Base-by-base conservation (phyloP, 2,888 invertebrate genomes). In the Pogonocherus hispidulus region DNA sequence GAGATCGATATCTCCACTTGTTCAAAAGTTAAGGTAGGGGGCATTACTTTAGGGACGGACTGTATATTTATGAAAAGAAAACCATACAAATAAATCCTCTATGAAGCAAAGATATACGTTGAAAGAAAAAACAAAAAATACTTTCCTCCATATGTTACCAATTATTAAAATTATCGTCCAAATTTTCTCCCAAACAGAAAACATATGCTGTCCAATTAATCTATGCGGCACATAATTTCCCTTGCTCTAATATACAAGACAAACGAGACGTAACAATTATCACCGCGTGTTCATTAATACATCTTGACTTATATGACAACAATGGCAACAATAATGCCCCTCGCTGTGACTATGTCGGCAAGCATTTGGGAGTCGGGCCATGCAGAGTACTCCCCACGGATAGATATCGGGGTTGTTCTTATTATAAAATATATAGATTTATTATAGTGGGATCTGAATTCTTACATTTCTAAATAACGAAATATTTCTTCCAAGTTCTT, bases 341-440 rank as follows among this genome's bases (percentile, higher is more conserved):
- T 68, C 44, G 59, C 66, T 57, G 69, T 41, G 69, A 57, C 66
- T 56, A 68, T 41, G 69, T 69, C 72, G 72, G 71, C 72, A 67
- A 68, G 66, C 75, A 75, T 75, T 75, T 75, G 75, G 75, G 72
- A 72, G 66, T 71, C 74, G 70, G 65, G 68, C 63, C 44, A 63
- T 63, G 70, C 70, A 64, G 66, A 66, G 64, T 41, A 27, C 52
- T 66, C 73, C 16, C 73, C 52, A 57, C 69, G 65, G 75, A 73
- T 62, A 65, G 67, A 52, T 67, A 67, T 67, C 67, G 27, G 8
- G 8, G 4, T 8, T 8, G 27, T 27, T 27, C 27, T 27, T 27
- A 5, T 27, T 5, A 5, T 27, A 8, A 8, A 8, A 27, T 8
- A 27, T 5, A 8, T 27, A 27, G 27, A 27, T 27, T 27, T 27